phyloP scores from a whole-genome alignment of 2,888 invertebrate genomes.

The Leuctra nigra region DNA sequence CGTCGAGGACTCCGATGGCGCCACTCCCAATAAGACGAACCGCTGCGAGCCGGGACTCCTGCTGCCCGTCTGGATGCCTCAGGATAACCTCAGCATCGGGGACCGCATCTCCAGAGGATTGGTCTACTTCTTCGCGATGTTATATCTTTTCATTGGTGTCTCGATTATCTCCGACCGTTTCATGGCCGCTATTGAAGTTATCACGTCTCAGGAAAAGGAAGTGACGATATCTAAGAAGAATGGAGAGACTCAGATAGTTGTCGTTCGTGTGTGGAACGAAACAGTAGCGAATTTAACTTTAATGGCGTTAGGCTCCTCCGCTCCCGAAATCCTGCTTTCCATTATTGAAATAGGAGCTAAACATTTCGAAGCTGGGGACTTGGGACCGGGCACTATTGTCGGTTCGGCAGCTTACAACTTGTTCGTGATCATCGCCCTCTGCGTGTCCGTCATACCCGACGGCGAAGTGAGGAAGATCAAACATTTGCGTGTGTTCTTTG shows the following conservation, averaged over 20 bases:
- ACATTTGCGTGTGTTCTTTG: conserved; percentile 93
- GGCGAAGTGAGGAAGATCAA: conserved; percentile 91
- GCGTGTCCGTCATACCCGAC: conserved; percentile 83
- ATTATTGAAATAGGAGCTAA: conserved; percentile 97
- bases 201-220: conserved; percentile 95
- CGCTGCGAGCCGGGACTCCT: conserved; percentile 78
- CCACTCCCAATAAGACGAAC: conserved; percentile 30
- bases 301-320: conserved; percentile 98
- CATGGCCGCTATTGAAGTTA: conserved; percentile 99
- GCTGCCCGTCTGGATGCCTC: conserved; percentile 85
- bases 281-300: conserved; percentile 97
- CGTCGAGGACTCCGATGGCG: conserved; percentile 11
- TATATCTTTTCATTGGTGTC: conserved; percentile 97
- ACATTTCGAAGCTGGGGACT: conserved; percentile 90
- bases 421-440: conserved; percentile 95
- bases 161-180: conserved; percentile 98
- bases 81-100: conserved; percentile 62
- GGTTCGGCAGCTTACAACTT: conserved; percentile 98
- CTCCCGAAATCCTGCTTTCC: conserved; percentile 95
- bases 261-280: conserved; percentile 97
- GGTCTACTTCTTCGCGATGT: conserved; percentile 81
- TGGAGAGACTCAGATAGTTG: conserved; percentile 80
- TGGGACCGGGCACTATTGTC: conserved; percentile 97
- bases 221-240: conserved; percentile 84
- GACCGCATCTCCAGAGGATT: conserved; percentile 80